Base-by-base conservation (phyloP, 1,140 invertebrate species). In the Drosophila pseudoananassae region DNA sequence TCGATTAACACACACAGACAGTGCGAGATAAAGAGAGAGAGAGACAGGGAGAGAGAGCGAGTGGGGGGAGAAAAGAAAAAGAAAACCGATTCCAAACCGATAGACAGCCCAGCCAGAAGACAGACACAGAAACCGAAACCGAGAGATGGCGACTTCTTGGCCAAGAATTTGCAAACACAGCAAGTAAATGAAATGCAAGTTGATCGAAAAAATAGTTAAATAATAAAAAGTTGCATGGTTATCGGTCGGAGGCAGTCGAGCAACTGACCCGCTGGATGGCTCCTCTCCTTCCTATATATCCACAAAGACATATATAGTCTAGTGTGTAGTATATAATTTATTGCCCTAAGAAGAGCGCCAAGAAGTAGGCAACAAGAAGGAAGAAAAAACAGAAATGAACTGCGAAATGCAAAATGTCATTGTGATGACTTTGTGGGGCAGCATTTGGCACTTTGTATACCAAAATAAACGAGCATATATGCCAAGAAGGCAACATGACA, bases 141-240 rank as follows among this genome's bases (percentile, higher is more conserved):
- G 45, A 46, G 57, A 53, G 43, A 55, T 38, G 53, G 38, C 9
- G 59, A 43, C 43, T 25, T 20, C 57, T 79, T 65, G 68, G 56
- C 66, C 52, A 45, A 59, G 53, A 81, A 84, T 84, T 84, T 84
- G 80, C 80, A 71, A 85, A 74, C 54, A 43, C 15, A 17, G 43
- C 43, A 51, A 68, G 57, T 31, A 65, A 63, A 29, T 10, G 10
- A 23, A 40, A 8, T 36, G 33, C 33, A 36, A 36, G 3, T 36
- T 12, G 53, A 47, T 29, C 12, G 40, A 33, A 50, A 9, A 27
- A 59, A 27, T 2, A 49, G 20, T 36, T n/a, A 50, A 58, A 15
- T 23, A 29, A 38, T 36, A 47, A 54, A 53, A 50, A 52, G 25
- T 17, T 12, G 40, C 66, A 38, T 71, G 66, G 68, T 71, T 71